Base-by-base conservation (phyloP, 64 coral and sea anemone species). In the Acropora yongei region DNA sequence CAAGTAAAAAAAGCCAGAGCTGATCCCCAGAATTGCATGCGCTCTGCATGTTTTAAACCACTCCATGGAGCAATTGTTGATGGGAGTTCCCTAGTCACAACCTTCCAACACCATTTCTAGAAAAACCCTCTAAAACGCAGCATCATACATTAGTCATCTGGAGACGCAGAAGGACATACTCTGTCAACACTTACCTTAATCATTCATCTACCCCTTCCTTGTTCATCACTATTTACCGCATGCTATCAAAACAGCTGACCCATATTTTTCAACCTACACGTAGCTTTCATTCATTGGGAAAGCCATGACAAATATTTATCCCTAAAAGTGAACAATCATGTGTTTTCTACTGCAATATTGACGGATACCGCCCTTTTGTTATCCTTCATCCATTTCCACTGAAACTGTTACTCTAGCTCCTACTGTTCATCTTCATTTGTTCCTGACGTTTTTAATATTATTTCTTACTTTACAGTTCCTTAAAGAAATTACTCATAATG, bases 21-120 rank as follows among this genome's bases (percentile, higher is more conserved):
- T 84, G 6, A 55, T 90, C 10, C 89, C 78, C 41, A 51, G 79
- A 18, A 48, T 91, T 47, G 89, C 89, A 10, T 20, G 46, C 47
- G 80, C 89, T 39, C 68, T 91, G 6, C 79, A 91, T 17, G 86
- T 88, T 10, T 68, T 86, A 0, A 86, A 86, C 40, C 82, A 86
- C 66, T 47, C 63, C 7, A 63, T 86, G 44, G 40, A 86, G 1
- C 44, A 77, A 74, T 43, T 75, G 17, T 39, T 88, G 13, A 9
- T 49, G 6, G 75, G 75, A 9, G 75, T 55, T 5, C 19, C 78
- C 1, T 1, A 48, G n/a, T 30, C 50, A 0, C 2, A 2, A 58
- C 48, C 78, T 39, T 5, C 78, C 10, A 55, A 5, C 2, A 4
- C 8, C 8, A 80, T 80, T 0, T 12, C 18, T 0, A n/a, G 30